A percentile compares a stretch with the other conserved stretches of the same genome.
Conservation (phyloP, 2,888 invertebrate genomes). For the Ichneumon xanthorius region DNA sequence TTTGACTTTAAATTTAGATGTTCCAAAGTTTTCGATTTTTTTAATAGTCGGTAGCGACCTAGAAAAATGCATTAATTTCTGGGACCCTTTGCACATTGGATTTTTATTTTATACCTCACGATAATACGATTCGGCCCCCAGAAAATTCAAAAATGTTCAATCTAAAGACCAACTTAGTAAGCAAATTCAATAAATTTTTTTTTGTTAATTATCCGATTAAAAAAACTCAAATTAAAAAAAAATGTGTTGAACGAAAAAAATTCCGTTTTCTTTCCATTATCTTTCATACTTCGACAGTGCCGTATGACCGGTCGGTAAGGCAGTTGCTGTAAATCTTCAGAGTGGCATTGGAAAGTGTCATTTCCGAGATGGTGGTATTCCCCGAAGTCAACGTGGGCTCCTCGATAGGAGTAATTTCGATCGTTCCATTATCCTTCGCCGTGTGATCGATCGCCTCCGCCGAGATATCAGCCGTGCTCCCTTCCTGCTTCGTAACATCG, state of each 20-base stretch:
- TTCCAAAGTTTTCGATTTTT: too few relatives aligned
- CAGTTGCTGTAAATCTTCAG: constrained; percentile 74
- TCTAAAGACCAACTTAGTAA: too few relatives aligned
- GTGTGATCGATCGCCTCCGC: background rate
- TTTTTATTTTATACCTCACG: too few relatives aligned
- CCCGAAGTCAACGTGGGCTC: background rate
- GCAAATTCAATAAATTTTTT: too few relatives aligned
- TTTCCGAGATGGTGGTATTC: constrained; percentile 59
- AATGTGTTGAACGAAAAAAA: constrained; percentile 21
- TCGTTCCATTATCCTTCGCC: background rate
- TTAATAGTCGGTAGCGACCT: too few relatives aligned
- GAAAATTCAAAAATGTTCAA: too few relatives aligned
- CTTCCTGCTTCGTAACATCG: background rate
- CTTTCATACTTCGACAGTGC: constrained; percentile 79
- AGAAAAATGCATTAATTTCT: too few relatives aligned
- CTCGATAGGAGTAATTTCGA: background rate
- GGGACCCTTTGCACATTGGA: too few relatives aligned
- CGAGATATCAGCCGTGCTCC: background rate
- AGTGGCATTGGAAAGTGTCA: constrained; percentile 53
- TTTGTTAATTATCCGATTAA: too few relatives aligned
- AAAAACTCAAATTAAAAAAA: too few relatives aligned
- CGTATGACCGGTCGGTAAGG: constrained; percentile 77
- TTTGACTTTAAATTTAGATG: too few relatives aligned
- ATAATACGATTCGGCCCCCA: too few relatives aligned
- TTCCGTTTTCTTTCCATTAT: background rate